phyloP scores from a whole-genome alignment of 2,113 vertebrate species.

The Coracopsis vasa region DNA sequence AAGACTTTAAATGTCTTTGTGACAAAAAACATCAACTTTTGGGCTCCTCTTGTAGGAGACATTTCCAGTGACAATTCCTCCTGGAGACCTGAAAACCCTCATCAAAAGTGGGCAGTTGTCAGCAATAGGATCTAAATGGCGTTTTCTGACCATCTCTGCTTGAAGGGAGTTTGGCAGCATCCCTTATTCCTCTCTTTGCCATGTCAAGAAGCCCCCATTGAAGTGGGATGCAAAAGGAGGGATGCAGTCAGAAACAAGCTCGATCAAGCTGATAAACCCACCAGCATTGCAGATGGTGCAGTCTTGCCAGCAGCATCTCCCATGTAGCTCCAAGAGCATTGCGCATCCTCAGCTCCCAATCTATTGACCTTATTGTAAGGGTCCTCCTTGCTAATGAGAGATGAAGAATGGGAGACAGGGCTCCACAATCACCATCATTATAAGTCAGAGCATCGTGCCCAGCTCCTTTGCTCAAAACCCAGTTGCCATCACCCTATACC shows the following conservation, averaged over 20 bases:
- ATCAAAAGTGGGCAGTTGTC: background rate
- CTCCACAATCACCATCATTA: background rate
- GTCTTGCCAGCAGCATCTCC: background rate
- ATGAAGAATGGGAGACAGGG: background rate
- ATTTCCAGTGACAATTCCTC: accelerated
- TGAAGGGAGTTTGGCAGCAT: background rate
- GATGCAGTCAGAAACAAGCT: background rate
- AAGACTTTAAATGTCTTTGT: background rate
- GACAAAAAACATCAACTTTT: background rate
- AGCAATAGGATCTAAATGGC: background rate
- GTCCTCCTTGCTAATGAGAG: background rate
- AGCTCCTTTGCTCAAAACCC: background rate
- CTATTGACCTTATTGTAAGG: background rate
- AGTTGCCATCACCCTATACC: background rate
- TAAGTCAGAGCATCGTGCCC: background rate
- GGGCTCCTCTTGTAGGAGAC: background rate
- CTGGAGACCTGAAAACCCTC: background rate
- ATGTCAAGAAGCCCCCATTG: background rate
- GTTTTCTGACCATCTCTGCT: background rate
- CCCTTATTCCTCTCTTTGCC: background rate
- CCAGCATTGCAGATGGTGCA: background rate
- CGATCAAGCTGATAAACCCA: background rate
- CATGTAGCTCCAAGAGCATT: background rate
- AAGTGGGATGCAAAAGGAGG: background rate
- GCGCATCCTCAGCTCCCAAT: background rate